Conservation (phyloP, 2,113 vertebrate genomes). For the Sebastes fasciatus region DNA sequence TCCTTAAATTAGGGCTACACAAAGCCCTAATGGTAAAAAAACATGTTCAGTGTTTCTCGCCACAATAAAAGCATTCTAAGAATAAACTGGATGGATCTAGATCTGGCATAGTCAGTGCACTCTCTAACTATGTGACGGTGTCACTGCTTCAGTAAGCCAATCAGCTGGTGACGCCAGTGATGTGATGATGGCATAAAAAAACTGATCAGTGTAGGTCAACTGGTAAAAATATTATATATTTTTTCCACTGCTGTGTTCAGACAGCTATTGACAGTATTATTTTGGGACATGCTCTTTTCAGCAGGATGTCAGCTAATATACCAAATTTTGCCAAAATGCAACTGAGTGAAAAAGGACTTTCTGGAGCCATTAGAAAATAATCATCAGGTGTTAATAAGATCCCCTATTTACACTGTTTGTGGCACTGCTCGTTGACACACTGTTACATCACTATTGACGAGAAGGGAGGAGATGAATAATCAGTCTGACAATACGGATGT, state of each 20-base stretch:
- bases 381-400: background rate
- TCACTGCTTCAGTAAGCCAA: constrained; percentile 65
- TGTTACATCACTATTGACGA: background rate
- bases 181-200: too few species aligned
- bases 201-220: too few species aligned
- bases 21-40: background rate
- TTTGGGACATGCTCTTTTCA: background rate
- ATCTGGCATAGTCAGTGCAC: constrained; percentile 21
- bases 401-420: background rate
- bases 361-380: background rate
- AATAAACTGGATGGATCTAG: constrained; percentile 49
- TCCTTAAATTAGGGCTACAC: background rate
- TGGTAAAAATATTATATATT: background rate
- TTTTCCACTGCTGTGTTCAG: background rate
- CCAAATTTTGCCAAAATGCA: background rate
- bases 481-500: constrained; percentile 22
- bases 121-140: constrained; percentile 42
- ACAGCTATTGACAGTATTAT: background rate
- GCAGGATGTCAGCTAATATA: background rate
- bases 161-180: constrained; percentile 57
- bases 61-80: constrained; percentile 3
- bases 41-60: background rate
- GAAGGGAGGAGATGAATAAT: background rate
- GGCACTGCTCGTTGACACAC: background rate
- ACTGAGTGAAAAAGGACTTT: background rate